Base-by-base conservation (phyloP, 2,888 invertebrate genomes). In the Caenorhabditis wallacei region DNA sequence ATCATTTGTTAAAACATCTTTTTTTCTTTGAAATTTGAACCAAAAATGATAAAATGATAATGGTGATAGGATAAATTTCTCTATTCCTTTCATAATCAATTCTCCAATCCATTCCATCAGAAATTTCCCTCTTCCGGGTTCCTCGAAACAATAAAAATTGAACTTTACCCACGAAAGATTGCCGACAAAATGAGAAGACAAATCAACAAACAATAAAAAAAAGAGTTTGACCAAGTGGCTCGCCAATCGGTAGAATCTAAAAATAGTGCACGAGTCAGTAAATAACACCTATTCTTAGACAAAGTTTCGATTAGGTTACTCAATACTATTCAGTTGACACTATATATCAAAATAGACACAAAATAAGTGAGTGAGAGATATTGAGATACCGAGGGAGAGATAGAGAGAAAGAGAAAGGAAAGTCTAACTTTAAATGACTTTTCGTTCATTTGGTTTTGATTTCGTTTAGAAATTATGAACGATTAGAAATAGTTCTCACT, bases 271-370 rank as follows among this genome's bases (percentile, higher is more conserved):
- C 30, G 3, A 8, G 43, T 20, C 40, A 57, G 69, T 57, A 69
- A 69, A 69, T 57, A 69, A 43, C 43, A 69, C 26, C 43, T 69
- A 69, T 57, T 69, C 22, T 46, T 69, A 69, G 69, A 64, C 22
- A 35, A 1, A 11, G 35, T 51, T 69, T 54, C 56, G 26, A 43
- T 51, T 43, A 69, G 30, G 51, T 46, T 54, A 54, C 54, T 53
- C 63, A 26, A 48, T 53, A 46, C 69, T 69, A 54, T 56, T 56
- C 20, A 56, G 56, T 69, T 69, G 69, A 69, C 69, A 69, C 37
- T 18, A 37, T 54, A 54, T 66, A 53, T 56, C 69, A n/a, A 56
- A 56, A 68, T n/a, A 35, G 35, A 54, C 11, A 37, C 10, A 54
- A 40, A 53, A 22, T 26, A 30, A 4, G 18, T n/a, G n/a, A 26